These are phyloP conservation scores for Spondyliosoma cantharus DNA, from an alignment of 2,797 vertebrate species.

Conservation along the genomic window DNA sequence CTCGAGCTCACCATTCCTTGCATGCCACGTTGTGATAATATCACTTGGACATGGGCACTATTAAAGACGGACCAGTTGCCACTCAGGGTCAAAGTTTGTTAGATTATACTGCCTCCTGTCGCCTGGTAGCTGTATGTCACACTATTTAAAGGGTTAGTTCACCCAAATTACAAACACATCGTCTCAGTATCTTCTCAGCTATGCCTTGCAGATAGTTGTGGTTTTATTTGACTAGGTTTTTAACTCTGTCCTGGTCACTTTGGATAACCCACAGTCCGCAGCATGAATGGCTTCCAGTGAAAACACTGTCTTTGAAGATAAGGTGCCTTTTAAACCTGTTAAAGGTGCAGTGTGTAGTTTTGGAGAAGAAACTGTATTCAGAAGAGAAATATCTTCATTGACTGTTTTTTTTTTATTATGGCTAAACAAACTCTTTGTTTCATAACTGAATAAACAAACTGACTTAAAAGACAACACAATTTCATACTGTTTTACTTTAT, in stretches of 20 bases:
- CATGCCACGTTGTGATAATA: neutral
- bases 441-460: too few species aligned
- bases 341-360: too few species aligned
- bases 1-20: neutral
- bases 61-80: slow-evolving; percentile 4
- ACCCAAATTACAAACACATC: slow-evolving; percentile 18
- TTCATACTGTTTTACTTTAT: too few species aligned
- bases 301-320: neutral
- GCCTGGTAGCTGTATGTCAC: slow-evolving; percentile 13
- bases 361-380: too few species aligned
- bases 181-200: neutral
- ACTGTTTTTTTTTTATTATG: too few species aligned
- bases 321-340: neutral
- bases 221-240: neutral
- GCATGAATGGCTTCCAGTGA: neutral
- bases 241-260: neutral
- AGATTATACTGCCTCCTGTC: slow-evolving; percentile 72
- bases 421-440: too few species aligned
- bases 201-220: neutral
- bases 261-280: neutral
- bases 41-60: slow-evolving; percentile 2
- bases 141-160: slow-evolving; percentile 35
- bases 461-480: too few species aligned
- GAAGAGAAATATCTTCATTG: too few species aligned
- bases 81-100: slow-evolving; percentile 5